Evolutionary conservation across 2,888 invertebrate species (phyloP), one percentile per base, ranked within the genome.

Genomic region (Nebria brevicollis): DNA sequence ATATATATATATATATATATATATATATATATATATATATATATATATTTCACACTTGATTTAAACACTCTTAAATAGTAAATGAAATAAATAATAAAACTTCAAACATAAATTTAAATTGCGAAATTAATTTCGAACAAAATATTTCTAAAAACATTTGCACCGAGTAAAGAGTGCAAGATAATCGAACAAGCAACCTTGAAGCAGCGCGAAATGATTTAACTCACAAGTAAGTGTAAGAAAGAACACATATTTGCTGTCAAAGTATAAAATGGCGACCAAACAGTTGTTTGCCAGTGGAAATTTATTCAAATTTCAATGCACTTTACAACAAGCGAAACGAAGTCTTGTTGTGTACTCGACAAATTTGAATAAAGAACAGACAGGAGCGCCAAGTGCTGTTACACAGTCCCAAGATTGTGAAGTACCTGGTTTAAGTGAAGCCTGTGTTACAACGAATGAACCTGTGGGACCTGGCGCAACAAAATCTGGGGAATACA

Each of bases 401-500:
- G 15, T 66, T 64, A 13, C 68, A 64, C 15, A 74, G 34, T 75
- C 75, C 10, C 5, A 26, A 73, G 43, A 43, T 25, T 83, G 86
- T 10, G 88, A 93, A 86, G 94, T 94, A 4, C 91, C 92, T 81
- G 95, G 95, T 2, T 88, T 95, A 8, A 94, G 93, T 85, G 89
- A 89, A 81, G 91, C 91, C 64, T 90, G 94, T 0, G 90, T 90
- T 76, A 89, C 91, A 42, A 88, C 91, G 2, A 86, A 89, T 0
- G 89, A 90, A 81, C 91, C 93, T 54, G 93, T 95, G n/a, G 94
- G 94, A 13, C 95, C 95, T 42, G 93, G 93, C 72, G 95, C 95
- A 8, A 88, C 90, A 43, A 95, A 95, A 88, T 88, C 90, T 81
- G 93, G 92, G 10, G 91, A 92, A 0, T 97, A 97, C 87, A 96